Evolutionary conservation across 2,888 invertebrate species (phyloP).

Genomic region (Lamproptera curius): DNA sequence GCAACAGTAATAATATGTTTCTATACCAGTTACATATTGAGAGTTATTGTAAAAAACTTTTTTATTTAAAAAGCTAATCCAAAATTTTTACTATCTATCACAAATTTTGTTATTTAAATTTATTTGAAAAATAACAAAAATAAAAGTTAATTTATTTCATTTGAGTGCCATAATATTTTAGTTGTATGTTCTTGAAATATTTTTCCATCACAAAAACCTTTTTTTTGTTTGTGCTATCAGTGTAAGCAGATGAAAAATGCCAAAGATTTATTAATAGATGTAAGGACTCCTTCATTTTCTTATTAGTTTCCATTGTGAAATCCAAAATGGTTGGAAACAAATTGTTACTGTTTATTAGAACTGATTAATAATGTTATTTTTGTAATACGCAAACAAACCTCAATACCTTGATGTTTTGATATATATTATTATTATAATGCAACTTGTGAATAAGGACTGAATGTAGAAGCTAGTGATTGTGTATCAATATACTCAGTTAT

Average conservation of each 20-base stretch:
- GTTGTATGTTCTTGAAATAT: constrained; percentile 28
- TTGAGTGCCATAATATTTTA: constrained; percentile 43
- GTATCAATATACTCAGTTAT: constrained; percentile 41
- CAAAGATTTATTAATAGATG: constrained; percentile 71
- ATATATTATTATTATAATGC: constrained; percentile 51
- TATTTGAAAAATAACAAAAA: constrained; percentile 20
- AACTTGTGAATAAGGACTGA: constrained; percentile 68
- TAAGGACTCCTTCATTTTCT: constrained; percentile 58
- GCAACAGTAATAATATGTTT: constrained; percentile 74
- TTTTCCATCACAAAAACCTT: constrained; percentile 52
- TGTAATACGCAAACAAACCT: constrained; percentile 62
- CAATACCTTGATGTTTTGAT: constrained; percentile 54
- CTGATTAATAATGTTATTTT: constrained; percentile 59
- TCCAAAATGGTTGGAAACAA: constrained; percentile 64
- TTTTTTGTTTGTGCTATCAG: constrained; percentile 45
- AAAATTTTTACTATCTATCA: constrained; percentile 10
- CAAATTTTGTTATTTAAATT: constrained; percentile 7
- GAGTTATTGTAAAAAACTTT: neutral
- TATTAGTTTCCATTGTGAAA: constrained; percentile 45
- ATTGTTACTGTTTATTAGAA: constrained; percentile 69
- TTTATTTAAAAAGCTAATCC: neutral
- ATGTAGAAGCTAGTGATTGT: constrained; percentile 53
- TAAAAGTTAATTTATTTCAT: too few species aligned
- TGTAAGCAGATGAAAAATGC: constrained; percentile 59
- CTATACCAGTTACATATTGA: too few species aligned